Base-by-base conservation (phyloP, 2,888 invertebrate genomes). In the Parasteatoda lunata region DNA sequence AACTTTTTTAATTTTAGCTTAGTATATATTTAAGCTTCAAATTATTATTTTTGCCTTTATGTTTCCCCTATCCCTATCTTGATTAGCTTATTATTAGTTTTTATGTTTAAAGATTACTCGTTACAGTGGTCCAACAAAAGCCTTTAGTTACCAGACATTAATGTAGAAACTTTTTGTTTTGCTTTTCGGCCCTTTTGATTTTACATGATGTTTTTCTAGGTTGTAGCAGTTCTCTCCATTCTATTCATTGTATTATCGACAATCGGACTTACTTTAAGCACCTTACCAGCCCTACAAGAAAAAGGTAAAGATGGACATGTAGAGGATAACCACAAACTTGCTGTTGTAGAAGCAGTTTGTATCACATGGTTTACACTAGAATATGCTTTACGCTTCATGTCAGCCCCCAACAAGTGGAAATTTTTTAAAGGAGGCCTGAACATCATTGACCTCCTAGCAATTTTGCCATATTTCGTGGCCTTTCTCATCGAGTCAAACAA, bases 321-420 rank as follows among this genome's bases (percentile, higher is more conserved):
- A 65, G 96, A 95, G 94, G 97, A 97, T 94, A 97, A 97, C 94
- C 97, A 97, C 91, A 96, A 97, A 94, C 95, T 99, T 93, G 97
- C 97, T 92, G 97, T 98, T 95, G 97, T 99, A 92, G 99, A 99
- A 93, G 98, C 98, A 91, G 97, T 98, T 92, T 99, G 99, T 95
- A 99, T 99, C 93, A 97, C 98, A 91, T 99, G 98, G 98, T 99
- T 99, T 94, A 99, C 99, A 90, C 94, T 99, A 92, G 99, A 99
- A 93, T 99, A 99, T 94, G 95, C 96, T 92, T 94, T 97, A 91
- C 95, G 99, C 92, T 98, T 99, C 94, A 97, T 97, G 94, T 98
- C 98, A 91, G 97, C 98, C 91, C 99, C 99, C 92, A 97, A 98
- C 94, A 99, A 98, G 93, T 98, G 98, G 98, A 98, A 98, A 93